Conservation (phyloP, 2,888 invertebrate species). For the Ochropleura leucogaster region DNA sequence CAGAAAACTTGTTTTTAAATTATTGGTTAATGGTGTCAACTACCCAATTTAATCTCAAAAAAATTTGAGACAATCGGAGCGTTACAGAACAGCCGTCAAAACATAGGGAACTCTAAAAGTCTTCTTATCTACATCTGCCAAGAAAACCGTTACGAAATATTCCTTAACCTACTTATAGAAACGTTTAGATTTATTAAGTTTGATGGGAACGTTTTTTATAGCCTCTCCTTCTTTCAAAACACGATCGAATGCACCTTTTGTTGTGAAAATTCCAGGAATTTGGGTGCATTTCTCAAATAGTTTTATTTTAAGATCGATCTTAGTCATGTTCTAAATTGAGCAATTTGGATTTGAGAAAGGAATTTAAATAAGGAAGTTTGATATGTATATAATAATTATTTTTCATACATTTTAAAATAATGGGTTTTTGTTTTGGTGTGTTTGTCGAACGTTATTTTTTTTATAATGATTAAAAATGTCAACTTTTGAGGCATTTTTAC, state of each 20-base stretch:
- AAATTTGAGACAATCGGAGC: constrained; percentile 5
- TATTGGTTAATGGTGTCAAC: too few relatives aligned
- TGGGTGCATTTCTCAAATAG: constrained; percentile 44
- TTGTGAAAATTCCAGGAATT: constrained; percentile 40
- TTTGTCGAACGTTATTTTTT: background rate
- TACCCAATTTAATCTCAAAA: background rate
- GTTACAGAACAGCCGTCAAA: background rate
- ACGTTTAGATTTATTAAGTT: constrained; percentile 28
- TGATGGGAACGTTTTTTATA: constrained; percentile 52
- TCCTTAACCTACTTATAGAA: constrained; percentile 55
- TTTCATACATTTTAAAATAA: background rate
- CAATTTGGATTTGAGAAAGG: constrained; percentile 17
- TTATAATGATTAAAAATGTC: too few relatives aligned
- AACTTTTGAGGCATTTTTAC: too few relatives aligned
- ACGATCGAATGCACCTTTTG: constrained; percentile 40
- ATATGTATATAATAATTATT: background rate
- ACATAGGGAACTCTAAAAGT: constrained; percentile 29
- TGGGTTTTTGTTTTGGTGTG: background rate
- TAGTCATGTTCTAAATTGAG: constrained; percentile 35
- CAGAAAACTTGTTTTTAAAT: too few relatives aligned
- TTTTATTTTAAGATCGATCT: constrained; percentile 24
- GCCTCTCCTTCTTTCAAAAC: constrained; percentile 36
- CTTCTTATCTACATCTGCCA: constrained; percentile 23
- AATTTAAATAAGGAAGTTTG: background rate
- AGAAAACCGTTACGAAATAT: constrained; percentile 56